phyloP scores from a whole-genome alignment of 2,113 vertebrate species.

The Leptosomus discolor region DNA sequence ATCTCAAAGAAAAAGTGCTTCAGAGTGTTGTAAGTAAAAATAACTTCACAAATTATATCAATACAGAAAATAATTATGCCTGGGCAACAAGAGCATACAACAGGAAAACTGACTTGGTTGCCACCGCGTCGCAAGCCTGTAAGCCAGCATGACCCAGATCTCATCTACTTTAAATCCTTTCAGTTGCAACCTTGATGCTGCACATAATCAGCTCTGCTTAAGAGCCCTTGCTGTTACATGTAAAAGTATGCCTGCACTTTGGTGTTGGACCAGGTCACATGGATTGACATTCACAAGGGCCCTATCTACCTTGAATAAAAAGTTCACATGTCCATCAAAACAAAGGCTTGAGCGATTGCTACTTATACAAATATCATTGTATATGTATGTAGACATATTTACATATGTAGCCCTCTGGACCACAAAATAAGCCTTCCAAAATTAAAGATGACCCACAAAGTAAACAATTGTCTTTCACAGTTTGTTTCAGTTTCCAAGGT shows the following conservation, averaged over 20 bases:
- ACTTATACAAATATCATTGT: background rate
- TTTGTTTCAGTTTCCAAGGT: background rate
- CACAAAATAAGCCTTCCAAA: background rate
- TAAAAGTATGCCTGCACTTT: background rate
- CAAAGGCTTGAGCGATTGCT: background rate
- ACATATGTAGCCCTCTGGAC: background rate
- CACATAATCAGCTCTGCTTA: constrained; percentile 5
- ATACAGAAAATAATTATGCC: background rate
- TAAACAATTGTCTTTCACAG: background rate
- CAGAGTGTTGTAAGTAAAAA: background rate
- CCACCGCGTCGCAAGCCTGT: background rate
- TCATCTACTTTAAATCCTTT: background rate
- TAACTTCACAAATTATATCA: background rate
- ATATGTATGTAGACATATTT: fast-evolving
- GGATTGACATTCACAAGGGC: fast-evolving
- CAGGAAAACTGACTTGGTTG: background rate
- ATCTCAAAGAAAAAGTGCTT: background rate
- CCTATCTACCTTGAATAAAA: background rate
- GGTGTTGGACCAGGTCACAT: fast-evolving
- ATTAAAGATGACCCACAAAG: background rate
- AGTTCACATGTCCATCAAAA: background rate
- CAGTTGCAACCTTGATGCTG: background rate
- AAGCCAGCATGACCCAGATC: background rate
- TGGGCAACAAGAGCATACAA: background rate
- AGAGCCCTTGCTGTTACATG: background rate